A percentile compares a stretch with the other conserved stretches of the same genome.
Conservation (phyloP, 2,113 vertebrate genomes). For the Tinamus guttatus region DNA sequence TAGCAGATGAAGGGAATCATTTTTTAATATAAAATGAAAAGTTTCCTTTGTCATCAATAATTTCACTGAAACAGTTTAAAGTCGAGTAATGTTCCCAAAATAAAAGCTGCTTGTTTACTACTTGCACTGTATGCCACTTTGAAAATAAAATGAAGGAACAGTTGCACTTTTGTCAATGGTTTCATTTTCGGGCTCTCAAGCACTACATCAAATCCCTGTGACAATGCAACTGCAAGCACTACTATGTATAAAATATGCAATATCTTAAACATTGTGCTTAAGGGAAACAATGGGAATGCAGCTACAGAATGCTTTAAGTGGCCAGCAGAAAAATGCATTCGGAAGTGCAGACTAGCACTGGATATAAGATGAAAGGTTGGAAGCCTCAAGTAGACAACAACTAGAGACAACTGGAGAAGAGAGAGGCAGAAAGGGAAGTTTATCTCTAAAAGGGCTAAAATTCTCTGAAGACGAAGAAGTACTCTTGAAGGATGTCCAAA, state of each 20-base stretch:
- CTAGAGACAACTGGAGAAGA: not conserved
- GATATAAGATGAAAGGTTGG: not conserved
- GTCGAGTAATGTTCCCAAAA: not conserved
- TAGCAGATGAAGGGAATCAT: not conserved
- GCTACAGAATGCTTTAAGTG: not conserved
- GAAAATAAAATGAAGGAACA: not conserved
- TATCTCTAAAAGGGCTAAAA: not conserved
- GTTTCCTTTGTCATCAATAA: not conserved
- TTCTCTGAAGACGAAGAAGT: not conserved
- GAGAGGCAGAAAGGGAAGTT: not conserved
- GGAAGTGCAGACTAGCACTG: not conserved
- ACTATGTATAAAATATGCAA: not conserved
- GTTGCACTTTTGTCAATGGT: not conserved
- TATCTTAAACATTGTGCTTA: not conserved
- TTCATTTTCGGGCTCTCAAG: not conserved
- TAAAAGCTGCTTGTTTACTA: not conserved
- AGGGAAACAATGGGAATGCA: not conserved
- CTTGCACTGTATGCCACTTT: not conserved
- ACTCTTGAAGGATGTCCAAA: not conserved
- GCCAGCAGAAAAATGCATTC: not conserved
- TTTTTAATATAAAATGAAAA: not conserved
- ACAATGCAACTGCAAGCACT: not conserved
- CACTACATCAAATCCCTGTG: not conserved
- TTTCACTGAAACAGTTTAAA: not conserved
- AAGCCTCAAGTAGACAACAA: not conserved